phyloP scores from a whole-genome alignment of 2,888 invertebrate genomes.

The Perizoma affinitatum region DNA sequence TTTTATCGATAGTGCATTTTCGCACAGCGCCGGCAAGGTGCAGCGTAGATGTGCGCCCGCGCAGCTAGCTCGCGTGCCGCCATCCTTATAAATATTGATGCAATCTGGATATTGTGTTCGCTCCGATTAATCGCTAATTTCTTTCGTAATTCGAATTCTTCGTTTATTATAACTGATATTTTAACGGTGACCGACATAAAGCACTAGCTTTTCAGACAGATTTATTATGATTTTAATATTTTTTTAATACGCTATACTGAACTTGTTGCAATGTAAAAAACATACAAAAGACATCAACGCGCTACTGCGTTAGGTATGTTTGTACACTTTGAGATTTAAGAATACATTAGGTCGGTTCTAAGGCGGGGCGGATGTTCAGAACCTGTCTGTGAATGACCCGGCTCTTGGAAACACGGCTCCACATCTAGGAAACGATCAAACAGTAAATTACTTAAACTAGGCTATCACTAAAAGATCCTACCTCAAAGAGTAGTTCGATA shows the following conservation, averaged over 20 bases:
- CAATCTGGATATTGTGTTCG: slow-evolving; percentile 68
- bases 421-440: slow-evolving; percentile 34
- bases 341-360: not conserved
- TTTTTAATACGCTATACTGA: not conserved
- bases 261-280: no score
- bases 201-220: slow-evolving; percentile 5
- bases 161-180: slow-evolving; percentile 38
- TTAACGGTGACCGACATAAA: slow-evolving; percentile 38
- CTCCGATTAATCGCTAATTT: slow-evolving; percentile 74
- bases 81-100: slow-evolving; percentile 80
- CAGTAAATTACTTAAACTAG: no score
- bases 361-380: slow-evolving; percentile 14
- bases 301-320: not conserved
- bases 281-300: slow-evolving; percentile 33
- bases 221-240: not conserved
- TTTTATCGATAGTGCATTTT: slow-evolving; percentile 10
- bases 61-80: slow-evolving; percentile 51
- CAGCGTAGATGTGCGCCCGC: slow-evolving; percentile 65
- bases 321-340: not conserved
- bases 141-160: slow-evolving; percentile 65
- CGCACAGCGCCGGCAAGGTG: slow-evolving; percentile 72
- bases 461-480: not conserved
- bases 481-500: not conserved
- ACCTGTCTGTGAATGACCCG: slow-evolving; percentile 32
- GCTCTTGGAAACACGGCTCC: slow-evolving; percentile 38